Conservation (phyloP, 2,113 vertebrate genomes). For the Platycercus adscitus region DNA sequence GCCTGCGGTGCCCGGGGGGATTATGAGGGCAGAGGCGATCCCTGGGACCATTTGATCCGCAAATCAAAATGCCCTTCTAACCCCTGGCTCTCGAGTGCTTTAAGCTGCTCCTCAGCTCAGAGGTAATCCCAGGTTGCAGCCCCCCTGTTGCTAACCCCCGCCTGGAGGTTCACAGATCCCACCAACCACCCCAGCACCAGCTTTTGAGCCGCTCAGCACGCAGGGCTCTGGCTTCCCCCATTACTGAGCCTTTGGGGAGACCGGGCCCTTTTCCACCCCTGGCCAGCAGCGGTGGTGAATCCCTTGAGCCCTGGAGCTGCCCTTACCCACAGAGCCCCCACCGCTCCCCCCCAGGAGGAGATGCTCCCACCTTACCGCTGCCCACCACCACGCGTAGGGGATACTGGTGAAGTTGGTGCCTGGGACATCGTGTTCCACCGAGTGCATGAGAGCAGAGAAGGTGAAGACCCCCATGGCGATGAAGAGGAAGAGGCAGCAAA, state of each 20-base stretch:
- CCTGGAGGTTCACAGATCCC: neutral
- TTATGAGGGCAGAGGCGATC: neutral
- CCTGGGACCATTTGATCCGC: neutral
- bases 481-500: slow-evolving; percentile 91
- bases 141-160: neutral
- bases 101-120: neutral
- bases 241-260: neutral
- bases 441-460: slow-evolving; percentile 91
- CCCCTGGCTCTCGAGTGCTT: neutral
- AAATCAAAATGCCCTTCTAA: neutral
- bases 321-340: neutral
- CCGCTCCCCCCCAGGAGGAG: neutral
- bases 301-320: neutral
- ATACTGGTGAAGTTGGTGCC: slow-evolving; percentile 91
- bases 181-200: neutral
- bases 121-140: neutral
- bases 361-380: slow-evolving; percentile 81
- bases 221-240: neutral
- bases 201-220: neutral
- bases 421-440: slow-evolving; percentile 85
- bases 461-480: slow-evolving; percentile 92
- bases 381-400: slow-evolving; percentile 92
- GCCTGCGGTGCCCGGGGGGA: neutral
- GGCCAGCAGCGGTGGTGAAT: neutral
- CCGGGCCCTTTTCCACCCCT: neutral